phyloP scores from a whole-genome alignment of 1,140 invertebrate species.

The Sminthurinus signatus region DNA sequence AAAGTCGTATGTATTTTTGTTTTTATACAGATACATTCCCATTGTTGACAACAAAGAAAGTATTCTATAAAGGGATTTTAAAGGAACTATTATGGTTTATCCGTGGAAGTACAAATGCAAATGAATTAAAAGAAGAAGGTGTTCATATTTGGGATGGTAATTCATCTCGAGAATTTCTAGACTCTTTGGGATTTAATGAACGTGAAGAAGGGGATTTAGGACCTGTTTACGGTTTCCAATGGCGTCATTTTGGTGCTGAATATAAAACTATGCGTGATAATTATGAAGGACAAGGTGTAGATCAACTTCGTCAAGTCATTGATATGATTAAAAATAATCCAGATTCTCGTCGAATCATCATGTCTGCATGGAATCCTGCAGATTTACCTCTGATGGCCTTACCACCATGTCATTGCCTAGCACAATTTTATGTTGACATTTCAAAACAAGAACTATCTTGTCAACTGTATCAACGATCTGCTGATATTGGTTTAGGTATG shows the following conservation, averaged over 20 bases:
- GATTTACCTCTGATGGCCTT: conserved; percentile 90
- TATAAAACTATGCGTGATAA: conserved; percentile 79
- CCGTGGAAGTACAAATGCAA: conserved; percentile 84
- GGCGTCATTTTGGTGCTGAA: conserved; percentile 94
- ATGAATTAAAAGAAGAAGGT: conserved; percentile 71
- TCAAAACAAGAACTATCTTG: conserved; percentile 68
- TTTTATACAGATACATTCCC: conserved; percentile 62
- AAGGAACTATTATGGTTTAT: conserved; percentile 98
- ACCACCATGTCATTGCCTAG: conserved; percentile 92
- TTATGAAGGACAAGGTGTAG: conserved; percentile 79
- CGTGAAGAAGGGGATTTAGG: conserved; percentile 94
- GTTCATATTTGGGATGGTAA: conserved; percentile 99
- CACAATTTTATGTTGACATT: conserved; percentile 89
- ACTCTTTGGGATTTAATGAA: conserved; percentile 76
- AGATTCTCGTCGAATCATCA: conserved; percentile 79
- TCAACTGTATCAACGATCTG: conserved; percentile 92
- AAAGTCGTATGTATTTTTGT: no score
- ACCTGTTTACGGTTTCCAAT: conserved; percentile 98
- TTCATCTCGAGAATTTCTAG: conserved; percentile 82
- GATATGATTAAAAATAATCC: conserved; percentile 77
- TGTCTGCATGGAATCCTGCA: conserved; percentile 91
- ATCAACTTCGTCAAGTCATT: conserved; percentile 82
- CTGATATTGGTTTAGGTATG: conserved; percentile 87
- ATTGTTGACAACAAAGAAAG: conserved; percentile 90
- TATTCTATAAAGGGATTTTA: conserved; percentile 87